Evolutionary conservation across 2,888 invertebrate genomes (phyloP), one percentile per base, ranked within the genome.

Genomic region (Lasioglossum calceatum): DNA sequence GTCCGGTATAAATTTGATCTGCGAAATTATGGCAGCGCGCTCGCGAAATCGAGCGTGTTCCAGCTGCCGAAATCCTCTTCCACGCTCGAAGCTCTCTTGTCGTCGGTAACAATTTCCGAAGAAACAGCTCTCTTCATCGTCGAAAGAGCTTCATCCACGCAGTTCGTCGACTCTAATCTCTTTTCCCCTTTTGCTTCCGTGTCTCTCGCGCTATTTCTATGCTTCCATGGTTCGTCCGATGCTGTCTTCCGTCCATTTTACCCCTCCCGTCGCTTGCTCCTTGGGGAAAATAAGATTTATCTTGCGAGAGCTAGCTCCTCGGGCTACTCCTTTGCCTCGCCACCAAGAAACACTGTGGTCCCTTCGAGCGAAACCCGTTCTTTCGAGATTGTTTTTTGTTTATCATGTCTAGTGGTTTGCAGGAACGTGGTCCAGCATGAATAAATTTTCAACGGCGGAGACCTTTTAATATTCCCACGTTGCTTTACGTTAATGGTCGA

Each of bases 61-160:
- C 32, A 72, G 54, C 27, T 58, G 19, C 27, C 39, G 32, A 58
- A n/a, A 44, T 74, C 36, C 36, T 54, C 75, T 82, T 81, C 70
- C 67, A n/a, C 54, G 10, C 50, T 54, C 23, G 50, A 54, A 10
- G 79, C 61, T 58, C 64, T 61, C 36, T 86, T n/a, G 81, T 71
- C 76, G 73, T 42, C 8, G 77, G 71, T 42, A 87, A 87, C 82
- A 70, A 74, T 82, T 86, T 81, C 73, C 81, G 39, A 71, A 47
- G 70, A 50, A 12, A 39, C 10, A 32, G 14, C 39, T 36, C 75
- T 61, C 16, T 39, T 70, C 39, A 70, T 70, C 70, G 70, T 23
- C 70, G 32, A 39, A 70, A 70, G 23, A 70, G 70, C 70, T 70
- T 36, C 39, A 16, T 16, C 16, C 67, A 36, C 39, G 12, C 75